Conservation (phyloP, 2,113 vertebrate species). For the Anser brachyrhynchus region DNA sequence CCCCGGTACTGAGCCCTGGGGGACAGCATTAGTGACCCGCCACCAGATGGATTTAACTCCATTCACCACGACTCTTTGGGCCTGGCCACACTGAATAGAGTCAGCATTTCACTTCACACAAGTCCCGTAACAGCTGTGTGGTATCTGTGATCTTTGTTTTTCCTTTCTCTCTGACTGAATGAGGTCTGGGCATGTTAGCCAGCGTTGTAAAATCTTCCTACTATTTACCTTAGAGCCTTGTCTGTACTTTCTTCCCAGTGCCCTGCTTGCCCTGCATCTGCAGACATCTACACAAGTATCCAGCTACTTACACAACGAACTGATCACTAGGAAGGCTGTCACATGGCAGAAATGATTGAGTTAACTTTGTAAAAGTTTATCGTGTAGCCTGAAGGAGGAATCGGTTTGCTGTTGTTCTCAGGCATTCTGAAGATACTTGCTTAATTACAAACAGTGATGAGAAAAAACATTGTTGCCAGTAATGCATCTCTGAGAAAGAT, state of each 20-base stretch:
- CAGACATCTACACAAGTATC: background rate
- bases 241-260: background rate
- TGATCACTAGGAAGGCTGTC: background rate
- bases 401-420: background rate
- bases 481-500: background rate
- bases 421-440: background rate
- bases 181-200: background rate
- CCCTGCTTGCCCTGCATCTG: background rate
- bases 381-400: background rate
- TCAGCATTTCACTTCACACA: background rate
- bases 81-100: background rate
- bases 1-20: too few species aligned
- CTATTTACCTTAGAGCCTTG: background rate
- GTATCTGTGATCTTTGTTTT: background rate
- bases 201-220: background rate
- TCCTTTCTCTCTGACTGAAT: background rate
- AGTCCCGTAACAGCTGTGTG: background rate
- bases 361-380: background rate
- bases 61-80: too few species aligned
- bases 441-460: background rate
- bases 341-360: background rate
- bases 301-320: background rate
- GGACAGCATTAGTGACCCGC: too few species aligned
- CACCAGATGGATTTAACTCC: too few species aligned
- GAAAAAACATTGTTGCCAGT: background rate